These are phyloP conservation scores for Eueides isabella DNA, from an alignment of 1,140 invertebrate genomes.

Conservation along the genomic window DNA sequence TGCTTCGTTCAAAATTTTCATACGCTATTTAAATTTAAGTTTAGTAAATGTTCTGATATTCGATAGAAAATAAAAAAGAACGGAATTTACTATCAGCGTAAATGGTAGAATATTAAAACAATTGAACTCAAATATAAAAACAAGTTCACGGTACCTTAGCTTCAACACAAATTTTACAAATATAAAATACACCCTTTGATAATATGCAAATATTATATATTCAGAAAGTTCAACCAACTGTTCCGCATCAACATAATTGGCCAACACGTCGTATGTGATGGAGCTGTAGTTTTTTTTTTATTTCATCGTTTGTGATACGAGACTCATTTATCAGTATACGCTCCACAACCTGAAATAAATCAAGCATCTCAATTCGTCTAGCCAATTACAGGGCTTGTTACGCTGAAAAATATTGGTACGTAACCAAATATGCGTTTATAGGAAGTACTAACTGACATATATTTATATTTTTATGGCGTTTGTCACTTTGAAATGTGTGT, in stretches of 20 bases:
- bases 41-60: too few relatives aligned
- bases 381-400: conserved; percentile 77
- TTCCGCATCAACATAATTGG: neutral
- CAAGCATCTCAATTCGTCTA: conserved; percentile 67
- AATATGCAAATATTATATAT: neutral
- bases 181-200: neutral
- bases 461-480: neutral
- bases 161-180: neutral
- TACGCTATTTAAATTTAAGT: too few relatives aligned
- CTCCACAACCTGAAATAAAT: conserved; percentile 50
- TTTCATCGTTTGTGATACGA: conserved; percentile 42
- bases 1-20: too few relatives aligned
- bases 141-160: too few relatives aligned
- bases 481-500: too few relatives aligned
- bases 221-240: neutral
- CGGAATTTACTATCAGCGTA: too few relatives aligned
- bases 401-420: conserved; percentile 67
- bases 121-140: too few relatives aligned
- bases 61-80: too few relatives aligned
- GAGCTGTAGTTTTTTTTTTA: conserved; percentile 35
- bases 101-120: too few relatives aligned
- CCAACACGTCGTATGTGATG: neutral
- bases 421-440: conserved; percentile 36
- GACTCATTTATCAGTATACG: conserved; percentile 59
- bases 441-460: neutral